Evolutionary conservation across 2,888 invertebrate genomes (phyloP), one percentile per base, ranked within the genome.

Genomic region (Serripes groenlandicus): DNA sequence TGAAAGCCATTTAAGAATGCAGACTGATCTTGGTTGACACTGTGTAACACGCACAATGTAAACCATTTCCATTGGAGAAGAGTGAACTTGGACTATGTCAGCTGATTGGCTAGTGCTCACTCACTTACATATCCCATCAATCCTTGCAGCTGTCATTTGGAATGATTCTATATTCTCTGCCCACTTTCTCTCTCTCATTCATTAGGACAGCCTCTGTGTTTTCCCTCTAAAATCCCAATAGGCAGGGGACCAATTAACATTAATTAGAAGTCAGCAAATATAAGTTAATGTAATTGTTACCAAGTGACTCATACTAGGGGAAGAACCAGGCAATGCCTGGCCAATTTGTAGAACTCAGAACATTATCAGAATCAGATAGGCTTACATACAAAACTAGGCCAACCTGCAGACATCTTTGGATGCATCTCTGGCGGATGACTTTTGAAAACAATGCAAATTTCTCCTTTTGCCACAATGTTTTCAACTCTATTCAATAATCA

Each of bases 271-370:
- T 34, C 71, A 23, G 32, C 35, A 71, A 32, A 58, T 56, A 66
- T 26, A 71, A 35, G 54, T 54, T 71, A 35, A 56, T 56, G 71
- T 71, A 56, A 71, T 71, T 71, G 26, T 71, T 71, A 15, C n/a
- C 26, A 58, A 34, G 66, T 66, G 66, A 66, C n/a, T 42, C 66
- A 66, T 42, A 18, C 70, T 18, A 15, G 42, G 66, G n/a, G n/a
- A n/a, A n/a, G n/a, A n/a, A n/a, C n/a, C n/a, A n/a, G n/a, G n/a
- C n/a, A n/a, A n/a, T n/a, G n/a, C n/a, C n/a, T n/a, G n/a, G n/a
- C n/a, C n/a, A n/a, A n/a, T n/a, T n/a, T n/a, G n/a, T n/a, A n/a
- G n/a, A n/a, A n/a, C n/a, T n/a, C n/a, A n/a, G n/a, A n/a, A n/a
- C n/a, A n/a, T n/a, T n/a, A n/a, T n/a, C n/a, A n/a, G n/a, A n/a